Base-by-base conservation (phyloP, 2,888 invertebrate genomes). In the Camponotus fellah region DNA sequence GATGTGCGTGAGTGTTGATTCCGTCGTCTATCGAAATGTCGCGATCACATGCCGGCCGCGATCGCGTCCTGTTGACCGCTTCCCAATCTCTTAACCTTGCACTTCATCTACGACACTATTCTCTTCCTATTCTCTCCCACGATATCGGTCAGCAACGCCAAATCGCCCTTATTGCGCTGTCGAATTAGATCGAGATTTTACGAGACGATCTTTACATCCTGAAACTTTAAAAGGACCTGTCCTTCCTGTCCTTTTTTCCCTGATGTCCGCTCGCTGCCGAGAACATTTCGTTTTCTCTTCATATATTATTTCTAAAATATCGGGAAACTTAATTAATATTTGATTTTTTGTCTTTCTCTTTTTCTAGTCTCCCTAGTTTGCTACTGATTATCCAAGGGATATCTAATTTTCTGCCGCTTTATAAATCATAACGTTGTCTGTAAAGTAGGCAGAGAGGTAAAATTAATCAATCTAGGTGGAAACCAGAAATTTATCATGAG, bases 151-250 rank as follows among this genome's bases (percentile, higher is more conserved):
- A 2, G 53, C 17, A 49, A 60, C 62, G 80, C 82, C 69, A 83
- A 83, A 85, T 83, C 43, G 69, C 74, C 86, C 65, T 91, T 89
- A 88, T 90, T 90, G 85, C 71, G 46, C 46, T 46, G 69, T n/a
- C 66, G 83, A 90, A 91, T 90, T 90, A 89, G 87, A 76, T 88
- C 77, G 82, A 9, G 71, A 65, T 58, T 90, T 91, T 90, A 90
- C 87, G 88, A 87, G 84, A 26, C 66, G 74, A 82, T 79, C 84
- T 83, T 88, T 85, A 80, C 85, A 66, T 66, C 80, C 32, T 60
- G 60, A 17, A 21, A 60, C 66, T 90, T 89, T 88, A 90, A 87
- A 82, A 77, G 43, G 74, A 82, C 53, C 26, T 26, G 26, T 26
- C 26, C 26, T 58, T 26, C 26, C 32, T 43, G 43, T 43, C 75